Conservation (phyloP, 2,888 invertebrate genomes). For the Mythimna lalbum region DNA sequence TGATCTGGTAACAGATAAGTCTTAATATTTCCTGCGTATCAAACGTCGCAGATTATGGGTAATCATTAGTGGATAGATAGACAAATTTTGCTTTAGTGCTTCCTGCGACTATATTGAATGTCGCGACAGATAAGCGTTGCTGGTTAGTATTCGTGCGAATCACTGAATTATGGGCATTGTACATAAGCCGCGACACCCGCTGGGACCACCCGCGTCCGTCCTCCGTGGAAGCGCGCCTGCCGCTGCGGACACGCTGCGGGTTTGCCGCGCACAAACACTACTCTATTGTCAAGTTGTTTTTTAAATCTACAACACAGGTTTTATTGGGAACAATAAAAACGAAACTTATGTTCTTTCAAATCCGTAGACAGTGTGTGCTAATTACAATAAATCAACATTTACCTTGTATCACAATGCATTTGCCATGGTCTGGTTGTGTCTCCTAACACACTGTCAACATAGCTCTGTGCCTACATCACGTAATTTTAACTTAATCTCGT, state of each 20-base stretch:
- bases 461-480: constrained; percentile 78
- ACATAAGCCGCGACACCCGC: constrained; percentile 81
- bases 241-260: constrained; percentile 53
- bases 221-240: constrained; percentile 64
- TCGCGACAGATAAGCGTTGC: constrained; percentile 80
- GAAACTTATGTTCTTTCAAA: constrained; percentile 9
- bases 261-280: constrained; percentile 59
- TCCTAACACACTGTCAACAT: constrained; percentile 70
- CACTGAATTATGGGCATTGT: constrained; percentile 87
- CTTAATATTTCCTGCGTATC: constrained; percentile 66
- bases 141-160: constrained; percentile 86
- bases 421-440: constrained; percentile 31
- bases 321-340: constrained; percentile 33
- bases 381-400: constrained; percentile 45
- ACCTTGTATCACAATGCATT: constrained; percentile 33
- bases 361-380: constrained; percentile 7
- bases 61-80: constrained; percentile 68
- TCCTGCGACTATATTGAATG: constrained; percentile 81
- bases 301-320: constrained; percentile 34
- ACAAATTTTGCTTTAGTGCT: constrained; percentile 81
- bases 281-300: constrained; percentile 55
- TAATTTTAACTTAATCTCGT: constrained; percentile 83
- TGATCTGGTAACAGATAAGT: constrained; percentile 62
- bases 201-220: constrained; percentile 86
- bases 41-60: constrained; percentile 36